phyloP scores from a whole-genome alignment of 2,888 invertebrate genomes.

The Ormyrus rosae region DNA sequence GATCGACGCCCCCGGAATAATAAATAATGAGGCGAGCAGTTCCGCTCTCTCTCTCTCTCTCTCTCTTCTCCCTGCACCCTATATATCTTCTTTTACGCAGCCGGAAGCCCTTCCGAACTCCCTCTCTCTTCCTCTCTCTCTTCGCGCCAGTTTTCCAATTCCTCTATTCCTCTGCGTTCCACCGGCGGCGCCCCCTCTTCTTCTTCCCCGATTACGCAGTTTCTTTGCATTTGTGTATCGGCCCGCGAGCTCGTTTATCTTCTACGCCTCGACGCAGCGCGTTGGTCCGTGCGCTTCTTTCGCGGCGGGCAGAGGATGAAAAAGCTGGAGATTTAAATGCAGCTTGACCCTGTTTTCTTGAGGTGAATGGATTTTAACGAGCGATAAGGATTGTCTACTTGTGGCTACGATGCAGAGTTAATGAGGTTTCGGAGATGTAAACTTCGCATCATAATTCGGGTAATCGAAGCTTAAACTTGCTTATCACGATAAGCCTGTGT shows the following conservation, averaged over 20 bases:
- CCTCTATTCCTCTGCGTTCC: conserved; percentile 28
- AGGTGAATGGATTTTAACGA: neutral
- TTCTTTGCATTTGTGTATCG: conserved; percentile 44
- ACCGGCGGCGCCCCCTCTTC: conserved; percentile 19
- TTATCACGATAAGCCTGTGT: no score
- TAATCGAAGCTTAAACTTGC: no score
- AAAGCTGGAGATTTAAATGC: conserved; percentile 38
- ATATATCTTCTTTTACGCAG: no score
- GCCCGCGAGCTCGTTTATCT: conserved; percentile 49
- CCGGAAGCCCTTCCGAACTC: conserved; percentile 21
- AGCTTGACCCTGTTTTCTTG: conserved; percentile 17
- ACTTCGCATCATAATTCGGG: no score
- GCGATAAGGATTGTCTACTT: neutral
- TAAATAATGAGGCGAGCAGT: conserved; percentile 51
- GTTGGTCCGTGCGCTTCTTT: conserved; percentile 9
- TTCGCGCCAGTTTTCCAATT: conserved; percentile 42
- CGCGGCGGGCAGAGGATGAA: conserved; percentile 1
- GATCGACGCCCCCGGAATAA: conserved; percentile 49
- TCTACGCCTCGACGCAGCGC: conserved; percentile 7
- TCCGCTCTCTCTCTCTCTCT: neutral
- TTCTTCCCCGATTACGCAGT: conserved; percentile 45
- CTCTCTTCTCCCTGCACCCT: neutral
- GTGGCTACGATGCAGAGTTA: no score
- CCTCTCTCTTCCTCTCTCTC: conserved; percentile 2
- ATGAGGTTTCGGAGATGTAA: no score